Base-by-base conservation (phyloP, 1,140 invertebrate genomes). In the Propsilocerus akamusi region DNA sequence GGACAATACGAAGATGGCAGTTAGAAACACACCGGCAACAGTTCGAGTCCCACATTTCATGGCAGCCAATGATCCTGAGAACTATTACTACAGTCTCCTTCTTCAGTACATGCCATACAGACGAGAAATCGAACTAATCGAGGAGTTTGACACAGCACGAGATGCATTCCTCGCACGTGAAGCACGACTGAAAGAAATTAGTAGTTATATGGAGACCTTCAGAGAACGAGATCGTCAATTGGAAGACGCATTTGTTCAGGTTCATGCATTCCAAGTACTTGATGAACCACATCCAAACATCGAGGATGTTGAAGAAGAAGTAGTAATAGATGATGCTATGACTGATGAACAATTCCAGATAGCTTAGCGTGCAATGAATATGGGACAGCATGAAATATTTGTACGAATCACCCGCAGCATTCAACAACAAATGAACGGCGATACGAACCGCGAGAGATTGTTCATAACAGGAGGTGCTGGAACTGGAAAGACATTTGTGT, bases 51-150 rank as follows among this genome's bases (percentile, higher is more conserved):
- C 61, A 25, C 54, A 62, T 46, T 65, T 66, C 50, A 54, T 57
- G 54, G 57, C 53, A 50, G 7, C 56, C n/a, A 53, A 54, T 7
- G 59, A 63, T 57, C 54, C 58, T 51, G 60, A 59, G 53, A 57
- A 55, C 46, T 63, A 50, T 53, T 63, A 49, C 48, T 63, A 63
- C 51, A 61, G 60, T 30, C 55, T 64, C 30, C 51, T 64, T 1
- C 4, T 63, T 14, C 58, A 63, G 48, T 63, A 62, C 49, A 56
- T 56, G 54, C 63, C 61, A 11, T 65, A 56, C 52, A 52, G 55
- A 26, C 30, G 8, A 26, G 59, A 65, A 53, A 51, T 26, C 52
- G 58, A 65, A 57, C 22, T 58, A 24, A 2, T 63, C 14, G 57
- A 51, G 48, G 56, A 52, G 7, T 60, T 54, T 46, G 48, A 57